Conservation (phyloP, 2,113 vertebrate species). For the Nycticryphes semicollaris region DNA sequence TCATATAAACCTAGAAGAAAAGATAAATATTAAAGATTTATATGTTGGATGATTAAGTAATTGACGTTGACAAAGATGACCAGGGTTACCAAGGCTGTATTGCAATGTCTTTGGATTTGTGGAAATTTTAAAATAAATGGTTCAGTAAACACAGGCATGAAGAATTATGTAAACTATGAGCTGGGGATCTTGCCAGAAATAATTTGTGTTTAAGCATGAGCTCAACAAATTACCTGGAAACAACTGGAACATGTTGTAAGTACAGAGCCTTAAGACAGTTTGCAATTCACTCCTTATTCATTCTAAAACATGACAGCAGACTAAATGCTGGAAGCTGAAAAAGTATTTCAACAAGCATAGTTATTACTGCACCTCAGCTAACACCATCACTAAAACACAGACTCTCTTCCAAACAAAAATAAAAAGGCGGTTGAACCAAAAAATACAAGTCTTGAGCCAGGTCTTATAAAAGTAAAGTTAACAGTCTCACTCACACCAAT, state of each 20-base stretch:
- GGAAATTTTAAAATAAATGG: not conserved
- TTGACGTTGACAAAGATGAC: not conserved
- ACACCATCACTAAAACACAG: not conserved
- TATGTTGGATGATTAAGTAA: not conserved
- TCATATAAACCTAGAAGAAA: not conserved
- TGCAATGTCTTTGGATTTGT: not conserved
- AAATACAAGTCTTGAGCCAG: not conserved
- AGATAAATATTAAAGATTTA: not conserved
- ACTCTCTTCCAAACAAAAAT: not conserved
- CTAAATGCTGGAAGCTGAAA: not conserved
- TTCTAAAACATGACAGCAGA: not conserved
- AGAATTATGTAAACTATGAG: not conserved
- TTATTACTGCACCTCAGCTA: not conserved
- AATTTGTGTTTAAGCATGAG: not conserved
- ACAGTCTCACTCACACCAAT: not conserved
- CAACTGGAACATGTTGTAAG: not conserved
- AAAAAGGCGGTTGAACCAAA: not conserved
- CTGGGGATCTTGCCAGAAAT: not conserved
- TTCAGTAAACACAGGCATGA: not conserved
- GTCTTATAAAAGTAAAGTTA: not conserved
- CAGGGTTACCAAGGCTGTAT: not conserved
- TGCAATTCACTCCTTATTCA: not conserved
- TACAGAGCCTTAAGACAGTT: not conserved
- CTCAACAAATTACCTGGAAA: conserved; percentile 10
- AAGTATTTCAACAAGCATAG: not conserved